These are phyloP conservation scores for Phrynocephalus forsythii DNA, from an alignment of 2,797 vertebrate genomes.

Conservation along the genomic window DNA sequence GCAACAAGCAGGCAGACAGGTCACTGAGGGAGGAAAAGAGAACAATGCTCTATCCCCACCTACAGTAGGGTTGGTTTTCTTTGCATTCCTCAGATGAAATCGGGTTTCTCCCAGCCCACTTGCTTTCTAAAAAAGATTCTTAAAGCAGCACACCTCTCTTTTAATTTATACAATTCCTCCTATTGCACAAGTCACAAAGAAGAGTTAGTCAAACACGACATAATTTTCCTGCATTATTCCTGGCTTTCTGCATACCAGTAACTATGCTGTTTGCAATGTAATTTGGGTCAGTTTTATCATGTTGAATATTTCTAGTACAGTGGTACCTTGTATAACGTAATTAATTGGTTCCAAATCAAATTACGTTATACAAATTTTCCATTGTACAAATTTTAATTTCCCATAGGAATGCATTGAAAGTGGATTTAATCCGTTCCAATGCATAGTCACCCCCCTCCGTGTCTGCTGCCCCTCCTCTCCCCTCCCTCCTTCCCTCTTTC, in stretches of 20 bases:
- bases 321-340: too few relatives aligned
- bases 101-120: not conserved
- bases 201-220: not conserved
- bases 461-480: too few relatives aligned
- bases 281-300: not conserved
- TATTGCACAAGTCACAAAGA: not conserved
- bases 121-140: not conserved
- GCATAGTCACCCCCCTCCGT: too few relatives aligned
- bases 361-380: too few relatives aligned
- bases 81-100: not conserved
- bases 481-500: too few relatives aligned
- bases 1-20: not conserved
- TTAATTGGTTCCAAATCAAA: too few relatives aligned
- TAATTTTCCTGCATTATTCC: not conserved
- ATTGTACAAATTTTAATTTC: too few relatives aligned
- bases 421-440: too few relatives aligned
- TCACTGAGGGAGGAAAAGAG: not conserved
- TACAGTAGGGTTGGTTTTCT: slow-evolving; percentile 7
- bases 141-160: not conserved
- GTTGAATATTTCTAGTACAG: not conserved
- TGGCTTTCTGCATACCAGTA: not conserved
- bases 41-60: not conserved
- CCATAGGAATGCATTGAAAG: too few relatives aligned
- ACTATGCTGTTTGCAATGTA: not conserved
- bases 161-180: not conserved